Evolutionary conservation across 2,113 vertebrate species (phyloP).

Genomic region (rat (Rattus norvegicus)): GRCr8 NC_086021.1:65005501-65006000

Average conservation of each 20-base stretch:
- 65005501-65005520: slow-evolving; percentile 66
- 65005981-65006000: background rate
- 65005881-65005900: background rate
- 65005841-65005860: background rate
- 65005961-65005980: background rate
- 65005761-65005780: background rate
- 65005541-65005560: slow-evolving; percentile 49
- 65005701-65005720: slow-evolving; percentile 32
- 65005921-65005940: background rate
- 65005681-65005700: slow-evolving; percentile 46
- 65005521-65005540: slow-evolving; percentile 66
- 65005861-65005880: background rate
- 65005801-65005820: background rate
- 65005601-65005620: slow-evolving; percentile 70
- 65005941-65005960: background rate
- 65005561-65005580: slow-evolving; percentile 49
- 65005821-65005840: background rate
- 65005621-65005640: slow-evolving; percentile 71
- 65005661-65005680: slow-evolving; percentile 61
- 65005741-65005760: background rate
- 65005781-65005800: slow-evolving; percentile 24
- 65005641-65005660: slow-evolving; percentile 62
- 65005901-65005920: background rate
- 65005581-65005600: slow-evolving; percentile 57
- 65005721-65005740: slow-evolving; percentile 52